These are phyloP conservation scores for Achatina immaculata DNA, from an alignment of 1,140 invertebrate species.

Conservation along the genomic window DNA sequence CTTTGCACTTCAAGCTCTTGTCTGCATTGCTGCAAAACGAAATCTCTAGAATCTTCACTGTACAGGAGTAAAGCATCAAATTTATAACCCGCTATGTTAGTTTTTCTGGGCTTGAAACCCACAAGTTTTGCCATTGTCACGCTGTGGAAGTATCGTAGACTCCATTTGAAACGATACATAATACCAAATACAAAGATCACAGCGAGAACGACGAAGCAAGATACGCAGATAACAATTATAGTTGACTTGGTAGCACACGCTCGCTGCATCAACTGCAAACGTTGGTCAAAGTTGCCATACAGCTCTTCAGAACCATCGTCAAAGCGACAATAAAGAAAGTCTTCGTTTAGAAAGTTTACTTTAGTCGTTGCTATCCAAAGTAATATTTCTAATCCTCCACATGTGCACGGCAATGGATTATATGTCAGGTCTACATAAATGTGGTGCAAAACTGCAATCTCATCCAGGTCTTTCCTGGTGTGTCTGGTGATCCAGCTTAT, in stretches of 20 bases:
- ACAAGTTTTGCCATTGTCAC: neutral
- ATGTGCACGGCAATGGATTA: conserved; percentile 21
- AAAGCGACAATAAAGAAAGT: neutral
- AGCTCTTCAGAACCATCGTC: neutral
- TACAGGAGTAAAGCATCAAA: conserved; percentile 50
- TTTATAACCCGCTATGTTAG: neutral
- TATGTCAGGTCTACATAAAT: neutral
- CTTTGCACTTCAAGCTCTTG: conserved; percentile 40
- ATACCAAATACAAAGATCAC: neutral
- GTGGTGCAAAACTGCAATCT: neutral
- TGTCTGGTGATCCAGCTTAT: neutral
- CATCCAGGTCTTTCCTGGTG: neutral
- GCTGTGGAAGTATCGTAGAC: neutral
- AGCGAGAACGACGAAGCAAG: neutral
- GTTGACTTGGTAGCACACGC: neutral
- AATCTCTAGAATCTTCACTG: conserved; percentile 28
- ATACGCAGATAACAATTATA: neutral
- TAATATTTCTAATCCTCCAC: conserved; percentile 18
- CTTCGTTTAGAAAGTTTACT: neutral
- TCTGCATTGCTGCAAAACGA: conserved; percentile 38
- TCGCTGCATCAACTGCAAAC: neutral
- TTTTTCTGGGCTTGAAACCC: neutral
- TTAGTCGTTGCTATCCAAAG: neutral
- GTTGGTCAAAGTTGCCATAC: neutral
- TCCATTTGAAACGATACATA: neutral